These are phyloP conservation scores for Epinotia ramella DNA, from an alignment of 2,888 invertebrate species.

Conservation along the genomic window DNA sequence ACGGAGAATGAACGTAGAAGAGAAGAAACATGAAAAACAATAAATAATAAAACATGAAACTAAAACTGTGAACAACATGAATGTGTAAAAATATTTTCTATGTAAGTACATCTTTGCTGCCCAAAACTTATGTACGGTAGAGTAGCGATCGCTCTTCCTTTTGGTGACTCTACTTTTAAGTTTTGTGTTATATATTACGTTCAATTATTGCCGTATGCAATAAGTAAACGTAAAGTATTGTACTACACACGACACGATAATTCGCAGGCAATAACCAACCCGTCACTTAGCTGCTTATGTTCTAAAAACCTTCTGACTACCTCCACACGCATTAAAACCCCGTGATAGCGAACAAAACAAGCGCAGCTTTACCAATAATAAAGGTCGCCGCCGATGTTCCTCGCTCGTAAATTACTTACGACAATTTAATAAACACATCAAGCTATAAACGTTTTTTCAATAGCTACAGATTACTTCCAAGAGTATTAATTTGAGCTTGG, in stretches of 20 bases:
- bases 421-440: conserved; percentile 84
- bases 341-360: conserved; percentile 40
- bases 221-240: no score
- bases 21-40: neutral
- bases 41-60: neutral
- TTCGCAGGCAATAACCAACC: neutral
- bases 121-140: no score
- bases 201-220: no score
- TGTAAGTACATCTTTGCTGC: no score
- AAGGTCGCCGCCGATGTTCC: conserved; percentile 49
- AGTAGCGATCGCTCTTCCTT: no score
- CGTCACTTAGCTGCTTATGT: neutral
- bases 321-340: conserved; percentile 8
- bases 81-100: no score
- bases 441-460: conserved; percentile 77
- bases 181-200: no score
- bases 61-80: no score
- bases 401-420: conserved; percentile 74
- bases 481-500: conserved; percentile 75
- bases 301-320: neutral
- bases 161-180: no score
- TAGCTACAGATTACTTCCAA: conserved; percentile 72
- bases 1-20: neutral
- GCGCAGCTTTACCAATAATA: conserved; percentile 37
- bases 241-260: neutral